These are phyloP conservation scores for Drosophila hydei DNA, from an alignment of 1,140 invertebrate species.

Conservation along the genomic window DNA sequence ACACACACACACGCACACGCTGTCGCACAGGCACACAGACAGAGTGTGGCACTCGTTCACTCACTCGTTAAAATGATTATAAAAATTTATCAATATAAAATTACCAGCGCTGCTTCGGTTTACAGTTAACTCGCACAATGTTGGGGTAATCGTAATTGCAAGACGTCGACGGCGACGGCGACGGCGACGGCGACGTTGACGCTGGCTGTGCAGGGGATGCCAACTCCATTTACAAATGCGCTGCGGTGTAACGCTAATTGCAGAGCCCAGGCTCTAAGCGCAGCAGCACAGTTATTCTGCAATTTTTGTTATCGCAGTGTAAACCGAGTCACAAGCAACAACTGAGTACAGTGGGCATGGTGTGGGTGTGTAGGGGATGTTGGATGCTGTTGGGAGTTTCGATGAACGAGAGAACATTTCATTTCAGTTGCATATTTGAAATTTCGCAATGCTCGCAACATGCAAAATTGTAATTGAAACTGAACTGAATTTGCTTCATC, in stretches of 20 bases:
- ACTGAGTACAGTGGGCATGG: background rate
- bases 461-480: constrained; percentile 29
- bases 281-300: constrained; percentile 27
- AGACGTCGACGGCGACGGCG: constrained; percentile 26
- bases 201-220: constrained; percentile 19
- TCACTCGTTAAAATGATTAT: constrained; percentile 82
- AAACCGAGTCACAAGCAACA: constrained; percentile 4
- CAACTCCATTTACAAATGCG: constrained; percentile 34
- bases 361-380: background rate
- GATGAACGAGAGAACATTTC: background rate
- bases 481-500: constrained; percentile 3
- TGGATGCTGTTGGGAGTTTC: background rate
- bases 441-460: constrained; percentile 20
- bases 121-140: constrained; percentile 59
- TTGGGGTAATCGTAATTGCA: constrained; percentile 58
- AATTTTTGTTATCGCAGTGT: constrained; percentile 28
- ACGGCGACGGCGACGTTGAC: constrained; percentile 11
- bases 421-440: constrained; percentile 30
- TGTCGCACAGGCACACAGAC: background rate
- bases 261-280: constrained; percentile 6
- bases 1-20: background rate
- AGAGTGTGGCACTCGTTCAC: constrained; percentile 35
- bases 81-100: constrained; percentile 82
- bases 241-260: constrained; percentile 6
- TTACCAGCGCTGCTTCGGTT: constrained; percentile 64